A percentile compares a stretch with the other conserved stretches of the same genome.
Conservation (phyloP, 2,113 vertebrate genomes). For the Elachura formosa region DNA sequence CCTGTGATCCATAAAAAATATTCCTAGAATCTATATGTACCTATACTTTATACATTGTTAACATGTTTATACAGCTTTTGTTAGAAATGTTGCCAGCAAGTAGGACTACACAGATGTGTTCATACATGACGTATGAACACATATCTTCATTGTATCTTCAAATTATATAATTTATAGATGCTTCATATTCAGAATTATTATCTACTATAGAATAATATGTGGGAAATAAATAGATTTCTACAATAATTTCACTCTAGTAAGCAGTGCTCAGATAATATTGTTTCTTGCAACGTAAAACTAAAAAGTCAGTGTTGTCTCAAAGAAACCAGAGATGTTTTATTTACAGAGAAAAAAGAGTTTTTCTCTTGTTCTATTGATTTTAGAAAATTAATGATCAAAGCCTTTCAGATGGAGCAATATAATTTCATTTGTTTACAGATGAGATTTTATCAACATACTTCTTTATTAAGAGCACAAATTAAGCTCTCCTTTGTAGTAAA, state of each 20-base stretch:
- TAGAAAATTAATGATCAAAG: neutral
- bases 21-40: neutral
- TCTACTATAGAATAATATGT: neutral
- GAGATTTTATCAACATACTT: neutral
- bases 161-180: neutral
- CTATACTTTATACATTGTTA: neutral
- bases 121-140: neutral
- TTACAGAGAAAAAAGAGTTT: neutral
- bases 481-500: neutral
- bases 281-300: neutral
- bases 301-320: neutral
- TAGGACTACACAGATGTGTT: neutral
- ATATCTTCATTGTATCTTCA: too few species aligned
- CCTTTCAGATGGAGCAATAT: neutral
- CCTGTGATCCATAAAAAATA: neutral
- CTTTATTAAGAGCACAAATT: conserved; percentile 4
- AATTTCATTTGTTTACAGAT: neutral
- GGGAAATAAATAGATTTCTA: neutral
- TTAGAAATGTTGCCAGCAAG: neutral
- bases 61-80: neutral
- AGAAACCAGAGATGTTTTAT: neutral
- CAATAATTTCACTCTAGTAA: neutral
- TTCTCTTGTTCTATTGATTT: neutral
- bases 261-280: neutral
- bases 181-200: neutral